Conservation (phyloP, 2,888 invertebrate species). For the Pachydiplax longipennis region DNA sequence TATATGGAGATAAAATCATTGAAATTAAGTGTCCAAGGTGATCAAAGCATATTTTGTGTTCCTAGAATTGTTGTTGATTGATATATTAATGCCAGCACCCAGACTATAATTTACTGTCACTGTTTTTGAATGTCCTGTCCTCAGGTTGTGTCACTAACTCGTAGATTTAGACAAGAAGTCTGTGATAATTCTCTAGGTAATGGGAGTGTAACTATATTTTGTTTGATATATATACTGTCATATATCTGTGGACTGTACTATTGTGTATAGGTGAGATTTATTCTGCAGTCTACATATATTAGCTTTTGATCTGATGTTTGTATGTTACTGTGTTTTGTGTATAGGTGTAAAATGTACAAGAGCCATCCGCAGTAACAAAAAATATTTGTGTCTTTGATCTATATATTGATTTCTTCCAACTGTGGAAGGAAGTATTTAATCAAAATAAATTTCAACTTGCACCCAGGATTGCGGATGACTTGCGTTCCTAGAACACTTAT, state of each 20-base stretch:
- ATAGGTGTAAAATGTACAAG: neutral
- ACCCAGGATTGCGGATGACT: neutral
- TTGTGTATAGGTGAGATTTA: slow-evolving; percentile 43
- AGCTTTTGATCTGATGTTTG: slow-evolving; percentile 43
- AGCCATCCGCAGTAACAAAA: neutral
- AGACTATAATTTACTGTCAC: slow-evolving; percentile 19
- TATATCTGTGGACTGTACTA: slow-evolving; percentile 40
- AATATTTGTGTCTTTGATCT: neutral
- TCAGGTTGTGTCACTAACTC: slow-evolving; percentile 43
- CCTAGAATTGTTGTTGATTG: slow-evolving; percentile 38
- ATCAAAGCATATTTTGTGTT: slow-evolving; percentile 43
- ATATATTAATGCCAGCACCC: slow-evolving; percentile 26
- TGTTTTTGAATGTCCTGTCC: slow-evolving; percentile 37
- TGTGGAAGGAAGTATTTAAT: neutral
- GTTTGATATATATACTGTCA: slow-evolving; percentile 33
- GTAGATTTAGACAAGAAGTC: slow-evolving; percentile 38
- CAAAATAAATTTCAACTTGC: neutral
- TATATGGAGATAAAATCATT: slow-evolving; percentile 18
- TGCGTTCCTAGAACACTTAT: neutral
- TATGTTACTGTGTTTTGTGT: slow-evolving; percentile 37
- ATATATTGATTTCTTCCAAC: neutral
- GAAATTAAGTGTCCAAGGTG: slow-evolving; percentile 40
- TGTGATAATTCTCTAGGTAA: slow-evolving; percentile 45
- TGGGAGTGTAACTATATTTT: slow-evolving; percentile 44
- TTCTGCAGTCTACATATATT: slow-evolving; percentile 45